Evolutionary conservation across 1,140 invertebrate genomes (phyloP).

Genomic region (Parasteatoda tepidariorum): DNA sequence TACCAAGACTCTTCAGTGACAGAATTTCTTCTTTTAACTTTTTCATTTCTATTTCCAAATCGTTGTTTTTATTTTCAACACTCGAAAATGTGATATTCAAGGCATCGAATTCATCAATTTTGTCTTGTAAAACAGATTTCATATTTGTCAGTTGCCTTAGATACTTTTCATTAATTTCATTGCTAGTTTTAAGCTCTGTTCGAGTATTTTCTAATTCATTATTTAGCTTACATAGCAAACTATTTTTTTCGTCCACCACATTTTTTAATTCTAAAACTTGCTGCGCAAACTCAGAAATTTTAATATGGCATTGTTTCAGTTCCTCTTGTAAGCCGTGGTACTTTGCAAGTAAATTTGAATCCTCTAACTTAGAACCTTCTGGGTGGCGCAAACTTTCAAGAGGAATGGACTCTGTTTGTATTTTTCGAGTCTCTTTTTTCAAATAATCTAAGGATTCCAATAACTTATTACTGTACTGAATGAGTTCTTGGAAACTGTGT

Average conservation of each 20-base stretch:
- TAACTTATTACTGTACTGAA: constrained; percentile 36
- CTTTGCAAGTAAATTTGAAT: not conserved
- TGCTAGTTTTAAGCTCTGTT: not conserved
- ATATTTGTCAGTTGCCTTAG: not conserved
- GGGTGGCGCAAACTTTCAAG: not conserved
- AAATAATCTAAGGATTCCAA: constrained; percentile 40
- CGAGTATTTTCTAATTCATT: not conserved
- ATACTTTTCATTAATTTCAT: not conserved
- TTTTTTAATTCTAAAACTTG: constrained; percentile 36
- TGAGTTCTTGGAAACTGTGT: constrained; percentile 29
- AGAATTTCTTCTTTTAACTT: not conserved
- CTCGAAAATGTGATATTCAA: constrained; percentile 37
- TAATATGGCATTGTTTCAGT: constrained; percentile 15
- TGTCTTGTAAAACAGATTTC: constrained; percentile 21
- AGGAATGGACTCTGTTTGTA: not conserved
- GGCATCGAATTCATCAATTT: constrained; percentile 13
- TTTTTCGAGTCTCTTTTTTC: constrained; percentile 7
- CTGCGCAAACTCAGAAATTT: constrained; percentile 26
- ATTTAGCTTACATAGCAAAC: not conserved
- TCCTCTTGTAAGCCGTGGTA: constrained; percentile 3
- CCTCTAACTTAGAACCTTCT: not conserved
- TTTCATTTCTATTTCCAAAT: constrained; percentile 31
- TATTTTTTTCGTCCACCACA: constrained; percentile 15
- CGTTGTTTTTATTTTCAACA: constrained; percentile 26
- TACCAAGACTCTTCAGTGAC: not conserved